Base-by-base conservation (phyloP, 2,888 invertebrate genomes). In the Anthophora plumipes region DNA sequence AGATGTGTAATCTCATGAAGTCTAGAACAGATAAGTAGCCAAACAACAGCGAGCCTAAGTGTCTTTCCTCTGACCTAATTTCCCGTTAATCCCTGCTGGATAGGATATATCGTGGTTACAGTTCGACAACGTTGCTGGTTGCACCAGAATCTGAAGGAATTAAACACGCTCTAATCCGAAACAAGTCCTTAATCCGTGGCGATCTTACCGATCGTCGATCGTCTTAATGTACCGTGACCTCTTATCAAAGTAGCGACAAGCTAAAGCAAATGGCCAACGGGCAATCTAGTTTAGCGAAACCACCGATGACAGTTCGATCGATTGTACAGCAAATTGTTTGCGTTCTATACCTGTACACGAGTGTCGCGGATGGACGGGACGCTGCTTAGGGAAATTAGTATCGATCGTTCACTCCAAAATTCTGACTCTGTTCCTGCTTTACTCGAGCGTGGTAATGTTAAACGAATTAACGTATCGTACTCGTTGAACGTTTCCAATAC, bases 231-330 rank as follows among this genome's bases (percentile, higher is more conserved):
- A n/a, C 31, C 64, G 41, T 43, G 31, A 43, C 48, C 57, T 54
- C 39, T 1, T 37, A 54, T 48, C 67, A 7, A 12, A 69, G 50
- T 59, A 25, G 68, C 71, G 71, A 61, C 68, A 60, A 7, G 50
- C 41, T 57, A 60, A 76, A 82, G 76, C 43, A 50, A 72, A 52
- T 50, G 41, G 41, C 31, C 20, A 68, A 69, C 76, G 60, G 68
- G 72, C 71, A 77, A 81, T 82, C 81, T 64, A 41, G 67, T 80
- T 71, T 68, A 63, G 59, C 55, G 72, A 71, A 68, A 72, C 64
- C 72, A 31, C 59, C 57, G 76, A 72, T 68, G 82, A 82, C 81
- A 80, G 81, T 25, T 64, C 72, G 81, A 82, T 82, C 82, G 82
- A 82, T 82, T 77, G 54, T 54, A 48, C 68, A 2, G 64, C 39